Base-by-base conservation (phyloP, 1,140 invertebrate genomes). In the Polypedilum vanderplanki region DNA sequence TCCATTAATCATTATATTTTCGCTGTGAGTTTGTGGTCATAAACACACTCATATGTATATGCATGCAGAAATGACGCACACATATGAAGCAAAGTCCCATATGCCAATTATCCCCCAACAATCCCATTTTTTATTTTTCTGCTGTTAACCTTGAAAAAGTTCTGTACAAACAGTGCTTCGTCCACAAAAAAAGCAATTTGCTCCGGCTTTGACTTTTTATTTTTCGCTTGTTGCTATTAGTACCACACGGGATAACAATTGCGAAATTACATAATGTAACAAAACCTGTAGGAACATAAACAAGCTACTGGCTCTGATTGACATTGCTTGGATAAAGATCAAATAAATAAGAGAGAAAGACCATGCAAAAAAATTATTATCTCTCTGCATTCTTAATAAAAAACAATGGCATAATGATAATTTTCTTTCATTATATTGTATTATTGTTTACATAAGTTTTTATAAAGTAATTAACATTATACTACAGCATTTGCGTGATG, bases 1-100 rank as follows among this genome's bases (percentile, higher is more conserved):
- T 57, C 46, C 46, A 57, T 57, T 57, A 57, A 57, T 57, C 46
- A 57, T 57, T 57, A n/a, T 57, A n/a, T 57, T 57, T 57, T 57
- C 46, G 15, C 46, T 57, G 12, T 15, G 12, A 15, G 46, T 57
- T 57, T 57, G 46, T 57, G 4, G 46, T 15, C 12, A 57, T 57
- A n/a, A 12, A 57, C 15, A n/a, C n/a, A 57, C 9, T 4, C 8
- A 33, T 33, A 33, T 33, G n/a, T n/a, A n/a, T n/a, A n/a, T n/a
- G n/a, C n/a, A n/a, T 33, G 24, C 24, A 33, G 24, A 33, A 33
- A 33, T n/a, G 12, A 57, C 46, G n/a, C 46, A 57, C n/a, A 57
- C 46, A 57, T 57, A n/a, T 57, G 7, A n/a, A 9, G 3, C 8
- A 57, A 57, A 57, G 46, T 57, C 46, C 46, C 46, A 57, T 57